Conservation (phyloP, 1,140 invertebrate genomes). For the Apis mellifera region DNA sequence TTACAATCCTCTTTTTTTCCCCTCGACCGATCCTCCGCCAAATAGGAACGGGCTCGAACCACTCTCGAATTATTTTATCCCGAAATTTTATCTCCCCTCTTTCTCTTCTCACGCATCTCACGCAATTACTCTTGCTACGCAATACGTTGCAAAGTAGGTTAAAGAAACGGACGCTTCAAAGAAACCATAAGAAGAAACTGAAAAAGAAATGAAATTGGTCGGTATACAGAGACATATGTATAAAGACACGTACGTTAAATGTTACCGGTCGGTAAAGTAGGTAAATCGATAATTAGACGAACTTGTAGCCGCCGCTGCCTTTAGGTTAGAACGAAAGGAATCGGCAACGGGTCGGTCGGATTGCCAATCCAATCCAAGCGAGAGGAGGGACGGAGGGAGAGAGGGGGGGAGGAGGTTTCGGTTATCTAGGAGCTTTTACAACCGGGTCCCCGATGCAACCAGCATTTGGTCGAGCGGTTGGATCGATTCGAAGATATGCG, state of each 20-base stretch:
- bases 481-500: slow-evolving; percentile 81
- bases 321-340: slow-evolving; percentile 36
- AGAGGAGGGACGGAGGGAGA: too few species aligned
- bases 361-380: slow-evolving; percentile 48
- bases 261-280: too few species aligned
- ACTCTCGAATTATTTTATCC: slow-evolving; percentile 8
- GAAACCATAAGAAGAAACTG: too few species aligned
- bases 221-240: too few species aligned
- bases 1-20: slow-evolving; percentile 71
- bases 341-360: slow-evolving; percentile 54
- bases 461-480: slow-evolving; percentile 73
- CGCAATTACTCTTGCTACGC: too few species aligned
- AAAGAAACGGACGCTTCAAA: too few species aligned
- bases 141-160: too few species aligned
- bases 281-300: not conserved
- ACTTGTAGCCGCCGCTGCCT: slow-evolving; percentile 16
- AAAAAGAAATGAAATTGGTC: too few species aligned
- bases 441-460: slow-evolving; percentile 74
- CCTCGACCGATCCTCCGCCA: slow-evolving; percentile 59
- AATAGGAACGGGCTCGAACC: slow-evolving; percentile 52
- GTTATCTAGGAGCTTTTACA: slow-evolving; percentile 79
- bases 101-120: too few species aligned
- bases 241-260: too few species aligned
- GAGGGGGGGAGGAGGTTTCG: not conserved
- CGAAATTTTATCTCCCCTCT: not conserved